phyloP scores from a whole-genome alignment of 2,888 invertebrate species.

The Phaedon cochleariae region DNA sequence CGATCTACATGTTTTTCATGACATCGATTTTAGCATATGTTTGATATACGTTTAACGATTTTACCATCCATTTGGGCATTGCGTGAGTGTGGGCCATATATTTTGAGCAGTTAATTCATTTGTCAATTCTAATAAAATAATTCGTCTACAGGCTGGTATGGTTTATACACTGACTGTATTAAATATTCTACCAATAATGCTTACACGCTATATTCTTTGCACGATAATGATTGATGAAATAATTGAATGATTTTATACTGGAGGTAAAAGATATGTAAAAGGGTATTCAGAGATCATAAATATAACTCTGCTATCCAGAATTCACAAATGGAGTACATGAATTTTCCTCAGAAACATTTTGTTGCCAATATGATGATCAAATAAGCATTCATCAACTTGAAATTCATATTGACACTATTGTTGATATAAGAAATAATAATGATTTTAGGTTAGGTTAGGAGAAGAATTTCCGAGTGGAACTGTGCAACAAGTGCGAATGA shows the following conservation, averaged over 20 bases:
- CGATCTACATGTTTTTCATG: not conserved
- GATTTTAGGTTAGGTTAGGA: too few species aligned
- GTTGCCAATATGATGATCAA: too few species aligned
- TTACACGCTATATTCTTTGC: not conserved
- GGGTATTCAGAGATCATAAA: too few species aligned
- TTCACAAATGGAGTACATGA: too few species aligned
- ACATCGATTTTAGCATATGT: slow-evolving; percentile 31
- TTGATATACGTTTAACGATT: slow-evolving; percentile 34
- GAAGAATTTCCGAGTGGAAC: too few species aligned
- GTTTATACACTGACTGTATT: slow-evolving; percentile 2
- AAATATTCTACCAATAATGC: not conserved
- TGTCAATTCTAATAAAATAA: slow-evolving; percentile 41
- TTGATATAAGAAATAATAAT: too few species aligned
- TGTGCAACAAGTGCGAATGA: too few species aligned
- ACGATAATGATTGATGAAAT: not conserved
- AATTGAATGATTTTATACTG: not conserved
- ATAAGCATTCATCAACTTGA: too few species aligned
- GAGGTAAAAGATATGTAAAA: too few species aligned
- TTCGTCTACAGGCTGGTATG: slow-evolving; percentile 25
- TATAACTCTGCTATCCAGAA: too few species aligned
- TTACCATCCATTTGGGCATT: slow-evolving; percentile 37
- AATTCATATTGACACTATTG: too few species aligned
- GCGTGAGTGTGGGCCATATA: slow-evolving; percentile 43
- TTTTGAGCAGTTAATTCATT: slow-evolving; percentile 42
- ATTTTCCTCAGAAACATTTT: too few species aligned